Percentiles rank a stretch among this genome's conserved stretches.
Conservation (phyloP, 2,888 invertebrate species). For the Hypolimnas misippus region DNA sequence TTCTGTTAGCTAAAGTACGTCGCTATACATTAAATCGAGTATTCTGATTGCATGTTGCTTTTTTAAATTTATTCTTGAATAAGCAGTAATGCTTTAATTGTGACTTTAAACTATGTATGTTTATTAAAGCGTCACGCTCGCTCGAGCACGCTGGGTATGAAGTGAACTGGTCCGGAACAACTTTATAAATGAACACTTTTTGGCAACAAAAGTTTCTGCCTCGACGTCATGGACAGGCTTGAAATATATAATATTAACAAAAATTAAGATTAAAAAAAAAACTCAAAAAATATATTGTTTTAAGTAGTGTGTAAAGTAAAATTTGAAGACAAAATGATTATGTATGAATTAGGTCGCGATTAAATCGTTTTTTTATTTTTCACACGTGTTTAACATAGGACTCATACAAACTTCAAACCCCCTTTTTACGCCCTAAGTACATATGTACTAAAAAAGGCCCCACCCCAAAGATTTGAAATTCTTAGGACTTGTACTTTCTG, state of each 20-base stretch:
- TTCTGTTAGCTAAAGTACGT: no score
- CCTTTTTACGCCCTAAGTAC: no score
- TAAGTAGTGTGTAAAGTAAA: no score
- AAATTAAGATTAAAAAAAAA: background rate
- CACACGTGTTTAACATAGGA: no score
- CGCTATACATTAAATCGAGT: background rate
- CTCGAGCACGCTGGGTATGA: slow-evolving; percentile 35
- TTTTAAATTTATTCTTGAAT: background rate
- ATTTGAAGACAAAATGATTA: no score
- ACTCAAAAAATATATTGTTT: no score
- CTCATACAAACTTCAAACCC: no score
- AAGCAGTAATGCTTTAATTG: slow-evolving; percentile 18
- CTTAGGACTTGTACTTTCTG: no score
- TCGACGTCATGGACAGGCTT: background rate
- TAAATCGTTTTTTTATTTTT: no score
- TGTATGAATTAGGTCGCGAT: no score
- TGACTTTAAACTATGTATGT: slow-evolving; percentile 30
- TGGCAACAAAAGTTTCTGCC: slow-evolving; percentile 25
- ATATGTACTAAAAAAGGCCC: no score
- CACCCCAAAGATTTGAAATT: no score
- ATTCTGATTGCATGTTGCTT: background rate
- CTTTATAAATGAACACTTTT: slow-evolving; percentile 34
- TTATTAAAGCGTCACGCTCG: slow-evolving; percentile 42
- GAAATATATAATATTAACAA: background rate
- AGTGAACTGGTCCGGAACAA: slow-evolving; percentile 35